Evolutionary conservation across 2,888 invertebrate species (phyloP).

Genomic region (Graphium colonna): DNA sequence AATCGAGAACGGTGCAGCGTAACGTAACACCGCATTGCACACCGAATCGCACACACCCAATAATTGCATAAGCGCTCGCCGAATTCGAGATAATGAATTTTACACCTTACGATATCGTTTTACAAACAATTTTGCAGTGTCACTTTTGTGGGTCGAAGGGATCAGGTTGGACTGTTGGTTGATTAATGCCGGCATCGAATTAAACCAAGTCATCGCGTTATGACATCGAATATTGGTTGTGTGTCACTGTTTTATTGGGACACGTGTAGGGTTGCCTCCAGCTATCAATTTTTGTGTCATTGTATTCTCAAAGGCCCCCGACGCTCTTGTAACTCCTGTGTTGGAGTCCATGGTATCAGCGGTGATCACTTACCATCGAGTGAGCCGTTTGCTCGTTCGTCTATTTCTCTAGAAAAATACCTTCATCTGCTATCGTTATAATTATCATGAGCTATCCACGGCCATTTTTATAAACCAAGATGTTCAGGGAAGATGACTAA

Average conservation of each 20-base stretch:
- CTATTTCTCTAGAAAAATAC: too few species aligned
- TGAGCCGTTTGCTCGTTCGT: too few species aligned
- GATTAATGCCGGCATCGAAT: slow-evolving; percentile 3
- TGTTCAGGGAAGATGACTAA: too few species aligned
- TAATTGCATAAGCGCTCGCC: slow-evolving; percentile 7
- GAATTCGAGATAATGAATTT: background rate
- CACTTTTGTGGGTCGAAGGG: background rate
- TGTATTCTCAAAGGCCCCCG: too few species aligned
- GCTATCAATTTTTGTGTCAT: background rate
- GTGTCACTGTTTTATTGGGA: background rate
- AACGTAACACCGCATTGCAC: slow-evolving; percentile 13
- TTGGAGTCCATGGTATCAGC: too few species aligned
- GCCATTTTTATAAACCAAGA: too few species aligned
- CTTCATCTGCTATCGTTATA: too few species aligned
- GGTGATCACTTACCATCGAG: too few species aligned
- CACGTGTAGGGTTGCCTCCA: background rate
- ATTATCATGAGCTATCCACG: too few species aligned
- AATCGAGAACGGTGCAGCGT: slow-evolving; percentile 8
- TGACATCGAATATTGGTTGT: background rate
- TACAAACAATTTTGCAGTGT: background rate
- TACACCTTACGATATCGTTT: background rate
- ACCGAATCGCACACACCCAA: slow-evolving; percentile 6
- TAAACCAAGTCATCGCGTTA: background rate
- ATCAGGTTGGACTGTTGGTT: slow-evolving; percentile 10
- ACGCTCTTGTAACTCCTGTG: too few species aligned